These are phyloP conservation scores for Hesperia comma DNA, from an alignment of 2,888 invertebrate species.

Conservation along the genomic window DNA sequence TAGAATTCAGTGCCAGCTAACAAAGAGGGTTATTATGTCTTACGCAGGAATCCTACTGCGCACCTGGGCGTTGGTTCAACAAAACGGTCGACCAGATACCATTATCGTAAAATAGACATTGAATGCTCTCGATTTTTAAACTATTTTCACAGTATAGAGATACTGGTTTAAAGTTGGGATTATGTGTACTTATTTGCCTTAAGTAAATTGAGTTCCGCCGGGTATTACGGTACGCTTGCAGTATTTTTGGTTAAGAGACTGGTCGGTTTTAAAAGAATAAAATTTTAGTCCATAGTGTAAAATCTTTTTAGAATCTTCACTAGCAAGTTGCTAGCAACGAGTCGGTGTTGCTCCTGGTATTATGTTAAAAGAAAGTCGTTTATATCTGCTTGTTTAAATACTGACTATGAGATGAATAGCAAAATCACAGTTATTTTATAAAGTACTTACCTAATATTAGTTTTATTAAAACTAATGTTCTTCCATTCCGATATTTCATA, in stretches of 20 bases:
- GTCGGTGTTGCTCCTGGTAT: no score
- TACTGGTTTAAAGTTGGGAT: constrained; percentile 36
- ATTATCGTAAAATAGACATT: constrained; percentile 37
- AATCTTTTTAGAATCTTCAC: neutral
- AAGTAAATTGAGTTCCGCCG: constrained; percentile 32
- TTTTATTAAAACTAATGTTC: no score
- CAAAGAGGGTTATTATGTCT: constrained; percentile 38
- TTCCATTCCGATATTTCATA: no score
- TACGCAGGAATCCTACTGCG: constrained; percentile 37
- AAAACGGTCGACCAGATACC: constrained; percentile 33
- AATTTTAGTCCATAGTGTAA: no score
- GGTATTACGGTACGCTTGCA: constrained; percentile 20
- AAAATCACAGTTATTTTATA: no score
- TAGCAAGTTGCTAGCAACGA: no score
- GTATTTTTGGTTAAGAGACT: constrained; percentile 4
- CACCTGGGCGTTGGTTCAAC: constrained; percentile 34
- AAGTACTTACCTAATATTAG: no score
- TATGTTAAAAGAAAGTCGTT: no score
- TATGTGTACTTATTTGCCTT: constrained; percentile 36
- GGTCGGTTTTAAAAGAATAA: neutral
- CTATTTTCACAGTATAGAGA: constrained; percentile 30
- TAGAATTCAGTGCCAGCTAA: constrained; percentile 33
- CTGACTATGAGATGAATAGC: no score
- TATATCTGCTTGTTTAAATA: no score
- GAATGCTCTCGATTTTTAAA: constrained; percentile 37